Evolutionary conservation across 1,140 invertebrate species (phyloP), one percentile per base, ranked within the genome.

Genomic region (Ylistrum balloti): DNA sequence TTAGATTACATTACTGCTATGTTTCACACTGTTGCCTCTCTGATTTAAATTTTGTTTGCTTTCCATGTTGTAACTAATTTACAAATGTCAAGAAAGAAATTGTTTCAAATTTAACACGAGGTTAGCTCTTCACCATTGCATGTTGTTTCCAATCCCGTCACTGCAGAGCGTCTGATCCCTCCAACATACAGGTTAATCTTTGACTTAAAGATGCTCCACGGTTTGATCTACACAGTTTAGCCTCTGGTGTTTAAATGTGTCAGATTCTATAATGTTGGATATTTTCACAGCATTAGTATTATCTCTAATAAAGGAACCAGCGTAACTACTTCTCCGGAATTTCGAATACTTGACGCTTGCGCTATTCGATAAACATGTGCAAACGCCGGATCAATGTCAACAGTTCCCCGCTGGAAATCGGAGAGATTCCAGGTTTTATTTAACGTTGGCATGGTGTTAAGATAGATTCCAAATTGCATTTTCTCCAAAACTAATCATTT

Each of bases 361-460:
- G 22, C 17, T 74, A 74, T 74, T 74, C 56, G 56, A 28, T 74
- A 74, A n/a, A 9, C 9, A 45, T 45, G 1, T 45, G 41, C 9
- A 15, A 45, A 74, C 56, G 28, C 28, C 5, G 56, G 56, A 74
- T 74, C 56, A 74, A n/a, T 74, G 56, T 74, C 56, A 74, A 28
- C n/a, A 28, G n/a, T 28, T 74, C n/a, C n/a, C 56, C n/a, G 56
- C 22, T 74, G 56, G n/a, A 74, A 74, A 74, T 74, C 56, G 56
- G 56, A 74, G 56, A 74, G 2, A 74, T 74, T 74, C 56, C 22
- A 74, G 28, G n/a, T 74, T n/a, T 74, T 22, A n/a, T 28, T n/a
- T 74, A 74, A n/a, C n/a, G 56, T 74, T 74, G 56, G 56, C n/a
- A 74, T 74, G 56, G 56, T 74, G 56, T 74, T 74, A 74, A n/a